Base-by-base conservation (phyloP, 1,140 invertebrate genomes). In the Hormaphis cornu region DNA sequence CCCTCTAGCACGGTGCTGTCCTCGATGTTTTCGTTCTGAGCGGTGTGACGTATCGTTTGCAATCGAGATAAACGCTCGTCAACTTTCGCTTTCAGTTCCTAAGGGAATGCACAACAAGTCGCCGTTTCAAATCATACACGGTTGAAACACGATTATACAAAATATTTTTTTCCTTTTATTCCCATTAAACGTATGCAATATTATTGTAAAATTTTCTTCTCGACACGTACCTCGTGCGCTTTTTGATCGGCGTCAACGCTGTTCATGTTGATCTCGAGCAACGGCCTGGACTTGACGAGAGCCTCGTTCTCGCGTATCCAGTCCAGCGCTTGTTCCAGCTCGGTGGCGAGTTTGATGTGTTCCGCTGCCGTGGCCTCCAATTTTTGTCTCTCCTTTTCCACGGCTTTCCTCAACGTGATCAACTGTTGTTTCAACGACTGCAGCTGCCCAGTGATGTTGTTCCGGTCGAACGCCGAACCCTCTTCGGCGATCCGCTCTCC, bases 401-500 rank as follows among this genome's bases (percentile, higher is more conserved):
- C 90, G 0, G 85, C 85, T 75, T 72, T 72, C 40, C 66, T 53
- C 14, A 72, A 54, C 3, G 52, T 69, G 9, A 90, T 84, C 0
- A 95, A 76, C 72, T 93, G 88, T 76, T 90, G 89, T 78, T 94
- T 95, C 3, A 95, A 74, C 0, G 86, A 87, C 74, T 95, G 91
- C 16, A 95, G 74, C 73, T 95, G 86, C 75, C 93, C 89, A 9
- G 89, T 93, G 3, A 95, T 87, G 73, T 87, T 86, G 75, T 95
- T 93, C 71, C 88, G 84, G 75, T 95, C 92, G 18, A 87, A 87
- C 0, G 87, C 85, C 12, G 89, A 87, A 40, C 91, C 90, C 79
- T 96, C 93, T 1, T 86, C 85, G 9, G 89, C 89, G 26, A 97
- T 94, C 76, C 92, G 89, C 75, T 92, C 89, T 1, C 91, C 93